Evolutionary conservation across 2,797 vertebrate species (phyloP).

Genomic region (Sebastes itinus): DNA sequence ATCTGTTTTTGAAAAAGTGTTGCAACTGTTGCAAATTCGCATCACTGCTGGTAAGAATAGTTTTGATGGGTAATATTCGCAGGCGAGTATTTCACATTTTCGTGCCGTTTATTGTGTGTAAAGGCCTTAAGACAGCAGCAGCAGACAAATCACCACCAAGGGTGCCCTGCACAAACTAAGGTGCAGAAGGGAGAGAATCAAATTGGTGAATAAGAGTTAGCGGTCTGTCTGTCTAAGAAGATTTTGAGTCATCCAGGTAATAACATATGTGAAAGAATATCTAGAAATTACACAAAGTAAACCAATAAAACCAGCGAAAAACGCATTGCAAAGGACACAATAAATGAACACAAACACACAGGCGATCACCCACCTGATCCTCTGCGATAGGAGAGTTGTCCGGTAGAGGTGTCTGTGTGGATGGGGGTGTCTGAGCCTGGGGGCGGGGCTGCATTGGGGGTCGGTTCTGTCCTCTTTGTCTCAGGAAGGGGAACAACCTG

Average conservation of each 20-base stretch:
- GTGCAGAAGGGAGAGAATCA: background rate
- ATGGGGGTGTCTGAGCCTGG: slow-evolving; percentile 79
- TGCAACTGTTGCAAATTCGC: too few species aligned
- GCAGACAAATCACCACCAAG: background rate
- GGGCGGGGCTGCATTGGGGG: slow-evolving; percentile 80
- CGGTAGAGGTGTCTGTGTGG: slow-evolving; percentile 64
- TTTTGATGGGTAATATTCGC: too few species aligned
- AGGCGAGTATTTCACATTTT: too few species aligned
- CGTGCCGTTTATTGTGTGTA: too few species aligned
- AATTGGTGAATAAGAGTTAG: background rate
- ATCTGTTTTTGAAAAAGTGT: too few species aligned
- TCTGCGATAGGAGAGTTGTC: slow-evolving; percentile 85
- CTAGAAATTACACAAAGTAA: background rate
- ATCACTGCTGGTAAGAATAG: too few species aligned
- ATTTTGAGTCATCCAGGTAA: background rate
- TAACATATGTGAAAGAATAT: background rate
- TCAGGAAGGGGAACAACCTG: slow-evolving; percentile 90
- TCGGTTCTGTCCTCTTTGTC: slow-evolving; percentile 85
- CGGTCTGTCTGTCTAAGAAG: background rate
- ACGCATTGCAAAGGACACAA: background rate
- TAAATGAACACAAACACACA: background rate
- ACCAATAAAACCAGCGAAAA: background rate
- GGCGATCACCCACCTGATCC: slow-evolving; percentile 87
- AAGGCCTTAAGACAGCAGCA: background rate
- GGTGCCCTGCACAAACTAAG: background rate